Conservation (phyloP, 30 jellyfish, hydroid and myxozoan species). For the Aurelia sp. region DNA sequence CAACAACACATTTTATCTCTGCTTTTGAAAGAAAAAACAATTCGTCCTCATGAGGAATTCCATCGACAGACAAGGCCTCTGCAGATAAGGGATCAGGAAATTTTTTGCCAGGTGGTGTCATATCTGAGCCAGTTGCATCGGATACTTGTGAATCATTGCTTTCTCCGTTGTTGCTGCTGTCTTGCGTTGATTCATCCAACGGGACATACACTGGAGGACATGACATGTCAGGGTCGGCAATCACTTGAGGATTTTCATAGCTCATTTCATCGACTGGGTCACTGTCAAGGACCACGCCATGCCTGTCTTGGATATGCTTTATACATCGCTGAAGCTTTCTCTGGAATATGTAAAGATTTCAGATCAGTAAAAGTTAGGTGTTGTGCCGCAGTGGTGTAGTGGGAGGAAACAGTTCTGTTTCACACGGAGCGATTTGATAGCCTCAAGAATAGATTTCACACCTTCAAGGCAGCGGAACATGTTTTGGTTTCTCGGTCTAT, state of each 20-base stretch:
- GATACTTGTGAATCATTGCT: slow-evolving; percentile 19
- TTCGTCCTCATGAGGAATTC: slow-evolving; percentile 50
- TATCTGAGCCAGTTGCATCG: background rate
- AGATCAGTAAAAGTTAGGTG: background rate
- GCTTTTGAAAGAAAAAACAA: slow-evolving; percentile 52
- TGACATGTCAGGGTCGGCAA: slow-evolving; percentile 25
- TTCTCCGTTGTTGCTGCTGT: slow-evolving; percentile 30
- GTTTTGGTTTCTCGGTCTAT: no score
- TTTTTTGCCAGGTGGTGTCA: background rate
- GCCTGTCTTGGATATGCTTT: slow-evolving; percentile 60
- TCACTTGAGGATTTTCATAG: slow-evolving; percentile 31
- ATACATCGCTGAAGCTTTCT: slow-evolving; percentile 70
- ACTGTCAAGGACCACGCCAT: slow-evolving; percentile 45
- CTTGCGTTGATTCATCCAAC: slow-evolving; percentile 26
- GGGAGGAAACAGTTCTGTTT: no score
- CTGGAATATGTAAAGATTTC: slow-evolving; percentile 16
- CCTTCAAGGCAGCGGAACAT: no score
- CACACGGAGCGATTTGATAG: no score
- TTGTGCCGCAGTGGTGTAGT: no score
- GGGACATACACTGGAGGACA: slow-evolving; percentile 12
- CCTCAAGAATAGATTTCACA: no score
- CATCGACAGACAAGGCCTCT: slow-evolving; percentile 5
- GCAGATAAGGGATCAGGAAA: slow-evolving; percentile 17
- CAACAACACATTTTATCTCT: slow-evolving; percentile 44
- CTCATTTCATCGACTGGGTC: slow-evolving; percentile 4